Base-by-base conservation (phyloP, 2,797 vertebrate species). In the Falco novaeseelandiae region DNA sequence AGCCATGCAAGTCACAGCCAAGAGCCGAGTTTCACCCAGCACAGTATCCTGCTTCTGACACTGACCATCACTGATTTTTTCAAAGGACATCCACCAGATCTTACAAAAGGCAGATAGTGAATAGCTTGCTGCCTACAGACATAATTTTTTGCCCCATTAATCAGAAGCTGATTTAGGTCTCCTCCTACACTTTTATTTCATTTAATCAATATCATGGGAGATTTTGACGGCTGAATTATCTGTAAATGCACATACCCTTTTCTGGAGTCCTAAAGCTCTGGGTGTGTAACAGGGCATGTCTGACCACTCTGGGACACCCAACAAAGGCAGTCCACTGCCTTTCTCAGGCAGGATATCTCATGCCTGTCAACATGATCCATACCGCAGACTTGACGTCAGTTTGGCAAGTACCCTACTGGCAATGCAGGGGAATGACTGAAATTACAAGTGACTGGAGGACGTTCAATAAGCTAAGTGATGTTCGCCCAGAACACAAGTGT, bases 201-300 rank as follows among this genome's bases (percentile, higher is more conserved):
- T 76, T 74, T 79, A 67, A 42, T 72, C 40, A 29, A 26, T 72
- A 51, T 9, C 14, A 62, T 11, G 6, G 14, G 40, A 81, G 21
- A 12, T 83, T 46, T 55, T 44, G 25, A 54, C 11, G 4, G 20
- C 2, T 55, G 23, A 52, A 62, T 59, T 55, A 46, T 32, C 61
- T 87, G 15, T 62, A 54, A 66, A 65, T 1, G 0, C 11, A 42
- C 4, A 29, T 26, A 48, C 3, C 2, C 2, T 6, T 40, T 73
- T 57, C 30, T 36, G 3, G 30, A 79, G 57, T 38, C 34, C 32
- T 76, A 48, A 77, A 65, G 61, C 6, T 18, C 18, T 72, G 21
- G 6, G 4, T 63, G 5, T 22, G 26, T 27, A 55, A 30, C 19
- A 57, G 26, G 12, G 25, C 14, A n/a, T 0, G 0, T 11, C 8